Base-by-base conservation (phyloP, 2,888 invertebrate genomes). In the Scaptomyza polygonia region DNA sequence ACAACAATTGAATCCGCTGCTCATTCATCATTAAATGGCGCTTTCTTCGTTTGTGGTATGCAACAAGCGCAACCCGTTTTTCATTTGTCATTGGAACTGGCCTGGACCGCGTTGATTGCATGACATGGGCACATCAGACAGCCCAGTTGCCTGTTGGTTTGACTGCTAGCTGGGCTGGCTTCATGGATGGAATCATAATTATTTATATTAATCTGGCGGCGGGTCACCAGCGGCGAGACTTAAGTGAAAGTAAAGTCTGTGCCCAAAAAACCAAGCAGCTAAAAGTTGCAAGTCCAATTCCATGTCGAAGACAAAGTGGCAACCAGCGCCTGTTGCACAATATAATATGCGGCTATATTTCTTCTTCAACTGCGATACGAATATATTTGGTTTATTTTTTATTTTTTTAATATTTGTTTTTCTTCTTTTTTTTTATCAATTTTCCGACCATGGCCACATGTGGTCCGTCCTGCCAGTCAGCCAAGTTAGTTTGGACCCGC, bases 181-280 rank as follows among this genome's bases (percentile, higher is more conserved):
- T 77, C 40, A 57, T 59, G 73, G 55, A 51, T 54, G 82, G 59
- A 70, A 61, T 72, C 72, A 79, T 84, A 83, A 84, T 88, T 84
- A 88, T 84, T 88, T 80, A 80, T 88, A 81, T 86, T 88, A 88
- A 84, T 80, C 88, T 86, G 88, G 61, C 85, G 86, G 88, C 84
- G 86, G 83, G 88, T 88, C 87, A 82, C 45, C 72, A 65, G 45
- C 67, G 67, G 32, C 52, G 61, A 65, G 65, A 70, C 67, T 79
- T 53, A 55, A 80, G 88, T 82, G 88, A 82, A 82, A 88, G 88
- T 83, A 64, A 67, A 65, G 29, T 32, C 54, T 40, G 66, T 34
- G 72, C 56, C 77, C 57, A 55, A 54, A 59, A 47, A 9, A 43
- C 53, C 62, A 67, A 42, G 25, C 43, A n/a, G 32, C 32, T 32